These are phyloP conservation scores for Drepana arcuata DNA, from an alignment of 1,140 invertebrate species.

Conservation along the genomic window DNA sequence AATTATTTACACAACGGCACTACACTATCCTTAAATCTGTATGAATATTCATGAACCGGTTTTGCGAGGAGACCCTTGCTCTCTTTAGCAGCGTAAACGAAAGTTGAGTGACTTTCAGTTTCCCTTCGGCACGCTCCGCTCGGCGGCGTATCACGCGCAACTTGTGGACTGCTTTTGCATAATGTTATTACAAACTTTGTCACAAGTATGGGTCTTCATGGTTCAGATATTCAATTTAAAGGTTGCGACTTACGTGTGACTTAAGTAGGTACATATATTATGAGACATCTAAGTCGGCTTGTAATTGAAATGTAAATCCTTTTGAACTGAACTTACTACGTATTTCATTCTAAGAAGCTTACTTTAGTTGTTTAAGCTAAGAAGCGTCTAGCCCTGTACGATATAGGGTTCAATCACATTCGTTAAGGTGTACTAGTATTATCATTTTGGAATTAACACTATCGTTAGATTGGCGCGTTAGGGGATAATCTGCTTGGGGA, in stretches of 20 bases:
- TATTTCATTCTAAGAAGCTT: neutral
- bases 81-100: conserved; percentile 32
- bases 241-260: neutral
- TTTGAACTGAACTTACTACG: neutral
- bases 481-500: neutral
- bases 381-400: too few species aligned
- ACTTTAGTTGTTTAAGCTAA: too few species aligned
- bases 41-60: conserved; percentile 53
- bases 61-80: conserved; percentile 36
- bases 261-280: neutral
- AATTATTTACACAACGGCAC: conserved; percentile 39
- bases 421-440: neutral
- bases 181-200: neutral
- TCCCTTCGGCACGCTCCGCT: conserved; percentile 9
- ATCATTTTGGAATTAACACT: neutral
- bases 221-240: conserved; percentile 4
- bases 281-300: neutral
- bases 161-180: conserved; percentile 12
- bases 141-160: conserved; percentile 3
- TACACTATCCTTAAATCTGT: conserved; percentile 43
- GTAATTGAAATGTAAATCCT: neutral
- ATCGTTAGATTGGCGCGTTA: neutral
- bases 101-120: conserved; percentile 28
- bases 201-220: neutral
- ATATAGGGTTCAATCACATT: too few species aligned